Conservation (phyloP, 1,140 invertebrate species). For the Ylistrum balloti region DNA sequence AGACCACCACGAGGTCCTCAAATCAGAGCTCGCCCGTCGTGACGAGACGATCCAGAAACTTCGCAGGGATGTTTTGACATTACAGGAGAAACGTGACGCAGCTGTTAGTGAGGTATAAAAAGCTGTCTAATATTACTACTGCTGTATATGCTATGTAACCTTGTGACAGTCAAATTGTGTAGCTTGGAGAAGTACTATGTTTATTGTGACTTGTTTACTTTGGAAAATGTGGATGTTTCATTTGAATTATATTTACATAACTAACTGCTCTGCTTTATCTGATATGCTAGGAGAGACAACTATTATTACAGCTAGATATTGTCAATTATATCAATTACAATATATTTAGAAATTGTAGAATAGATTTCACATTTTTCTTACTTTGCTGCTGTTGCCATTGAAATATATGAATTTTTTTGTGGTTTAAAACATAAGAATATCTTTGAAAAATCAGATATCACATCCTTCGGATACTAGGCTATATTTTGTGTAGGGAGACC, state of each 20-base stretch:
- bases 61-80: slow-evolving; percentile 76
- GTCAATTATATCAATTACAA: neutral
- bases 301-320: neutral
- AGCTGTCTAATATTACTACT: neutral
- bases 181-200: neutral
- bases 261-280: neutral
- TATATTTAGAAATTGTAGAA: neutral
- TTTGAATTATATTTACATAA: neutral
- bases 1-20: slow-evolving; percentile 78
- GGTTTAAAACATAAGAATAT: too few relatives aligned
- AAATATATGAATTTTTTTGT: too few relatives aligned
- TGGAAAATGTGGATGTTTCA: neutral
- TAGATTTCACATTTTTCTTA: neutral
- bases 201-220: neutral
- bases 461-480: too few relatives aligned
- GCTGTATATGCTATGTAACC: neutral
- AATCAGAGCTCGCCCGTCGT: slow-evolving; percentile 77
- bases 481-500: too few relatives aligned
- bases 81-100: slow-evolving; percentile 80
- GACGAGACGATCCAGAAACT: slow-evolving; percentile 81
- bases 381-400: neutral
- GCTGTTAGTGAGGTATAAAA: slow-evolving; percentile 78
- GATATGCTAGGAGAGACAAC: neutral
- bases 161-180: neutral
- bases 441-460: too few relatives aligned